Evolutionary conservation across 2,888 invertebrate species (phyloP), one percentile per base, ranked within the genome.

Genomic region (Germaria angustata): DNA sequence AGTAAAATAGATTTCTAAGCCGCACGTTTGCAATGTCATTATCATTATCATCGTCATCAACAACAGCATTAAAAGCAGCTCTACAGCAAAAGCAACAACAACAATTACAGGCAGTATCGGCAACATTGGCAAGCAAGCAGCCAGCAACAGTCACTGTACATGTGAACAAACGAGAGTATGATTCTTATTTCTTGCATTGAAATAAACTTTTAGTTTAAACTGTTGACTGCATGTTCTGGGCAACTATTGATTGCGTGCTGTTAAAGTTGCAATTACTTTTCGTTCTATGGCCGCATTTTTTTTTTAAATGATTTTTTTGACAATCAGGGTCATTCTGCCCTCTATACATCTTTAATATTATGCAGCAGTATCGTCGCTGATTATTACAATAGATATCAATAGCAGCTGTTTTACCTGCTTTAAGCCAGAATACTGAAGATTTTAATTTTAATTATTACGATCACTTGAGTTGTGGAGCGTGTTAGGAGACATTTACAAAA

Each of bases 21-120:
- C 78, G 81, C 81, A 81, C 81, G 78, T 81, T 81, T 73, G 72
- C 78, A 81, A 81, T 68, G 72, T 73, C 78, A 73, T 73, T 73
- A 78, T 78, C 72, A 78, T 72, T 66, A 81, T 68, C 77, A 78
- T 22, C 69, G 46, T 53, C 53, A 59, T 49, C 65, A 66, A 39
- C 15, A 53, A 15, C 28, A 32, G 28, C 13, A 28, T 24, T 15
- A 34, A 15, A n/a, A 51, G 20, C 44, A 59, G n/a, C 9, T 53
- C 4, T 1, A 55, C 51, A 72, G 39, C 51, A 41, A 13, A 7
- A 59, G 11, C 15, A 63, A 46, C 41, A 59, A 39, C 44, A 57
- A 49, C 55, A 75, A 69, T 51, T 65, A 51, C 61, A 66, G 79
- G 51, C 61, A 68, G 46, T 75, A 76, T 55, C 55, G 73, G 61